A percentile compares a stretch with the other conserved stretches of the same genome.
These are phyloP conservation scores for Drosophila truncata DNA, from an alignment of 1,140 invertebrate genomes.

Conservation along the genomic window DNA sequence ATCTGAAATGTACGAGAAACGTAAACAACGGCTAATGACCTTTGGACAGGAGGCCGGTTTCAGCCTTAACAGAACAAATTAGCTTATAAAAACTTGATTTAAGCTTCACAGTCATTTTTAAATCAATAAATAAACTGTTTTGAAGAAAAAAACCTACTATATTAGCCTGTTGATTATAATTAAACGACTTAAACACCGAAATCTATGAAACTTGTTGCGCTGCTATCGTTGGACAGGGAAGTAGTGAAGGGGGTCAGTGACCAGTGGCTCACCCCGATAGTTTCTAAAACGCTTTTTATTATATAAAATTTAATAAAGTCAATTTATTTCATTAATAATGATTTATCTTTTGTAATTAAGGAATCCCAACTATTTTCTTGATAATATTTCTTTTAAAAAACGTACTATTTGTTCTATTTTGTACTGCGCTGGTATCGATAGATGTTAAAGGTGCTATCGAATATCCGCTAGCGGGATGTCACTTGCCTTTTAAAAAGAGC, in stretches of 20 bases:
- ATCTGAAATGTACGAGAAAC: conserved; percentile 4
- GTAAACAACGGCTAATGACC: conserved; percentile 55
- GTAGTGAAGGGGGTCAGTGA: background rate
- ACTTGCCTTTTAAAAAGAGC: background rate
- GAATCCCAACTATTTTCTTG: background rate
- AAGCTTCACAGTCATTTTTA: background rate
- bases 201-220: conserved; percentile 51
- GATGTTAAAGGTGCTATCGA: too few relatives aligned
- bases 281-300: background rate
- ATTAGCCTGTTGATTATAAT: background rate
- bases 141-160: background rate
- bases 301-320: background rate
- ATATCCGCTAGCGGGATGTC: background rate
- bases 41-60: conserved; percentile 55
- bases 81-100: background rate
- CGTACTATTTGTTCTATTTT: too few relatives aligned
- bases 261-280: background rate
- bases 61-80: background rate
- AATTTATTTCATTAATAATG: background rate
- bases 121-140: background rate
- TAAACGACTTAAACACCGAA: conserved; percentile 9
- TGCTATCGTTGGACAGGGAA: conserved; percentile 15
- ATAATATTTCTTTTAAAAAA: background rate
- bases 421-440: background rate
- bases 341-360: too few relatives aligned